Base-by-base conservation (phyloP, 1,140 invertebrate genomes). In the Drosophila repletoides region DNA sequence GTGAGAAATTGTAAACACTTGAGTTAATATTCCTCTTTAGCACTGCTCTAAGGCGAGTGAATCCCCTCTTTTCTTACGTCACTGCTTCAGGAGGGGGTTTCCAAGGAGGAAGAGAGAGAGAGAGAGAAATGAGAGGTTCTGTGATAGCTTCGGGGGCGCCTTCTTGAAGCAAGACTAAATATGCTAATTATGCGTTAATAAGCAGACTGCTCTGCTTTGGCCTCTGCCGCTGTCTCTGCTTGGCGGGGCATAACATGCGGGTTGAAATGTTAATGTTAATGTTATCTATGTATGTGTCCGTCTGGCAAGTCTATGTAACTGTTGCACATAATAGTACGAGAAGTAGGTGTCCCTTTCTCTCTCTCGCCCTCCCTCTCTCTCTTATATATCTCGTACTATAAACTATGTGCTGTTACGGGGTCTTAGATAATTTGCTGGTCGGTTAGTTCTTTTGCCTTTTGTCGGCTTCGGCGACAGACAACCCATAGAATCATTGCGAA, bases 131-230 rank as follows among this genome's bases (percentile, higher is more conserved):
- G 21, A 1, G n/a, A 17, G 26, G 19, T 4, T 31, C 31, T 51
- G 36, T 49, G 22, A 52, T 38, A 61, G 55, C 63, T 51, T 56
- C 34, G 34, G 46, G 24, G 24, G 55, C 41, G 66, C 79, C 70
- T 71, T 84, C 79, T 84, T 51, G 34, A 61, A 66, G 60, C 74
- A 45, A 49, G 60, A 75, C 79, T 84, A 84, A 86, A 79, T 84
- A 84, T 84, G 79, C 79, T 84, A 84, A 84, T 84, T 84, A 84
- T 86, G 79, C 79, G 80, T 84, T 83, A 84, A 84, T 84, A 84
- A 83, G 79, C 79, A 76, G 51, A 22, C 68, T 63, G 72, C 61
- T 53, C 72, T 14, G 14, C 24, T 14, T 41, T 22, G 38, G 9
- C 38, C 9, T n/a, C 17, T 10, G 3, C 15, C 24, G n/a, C 14